These are phyloP conservation scores for Epirrhoe tristata DNA, from an alignment of 2,888 invertebrate genomes.

Conservation along the genomic window DNA sequence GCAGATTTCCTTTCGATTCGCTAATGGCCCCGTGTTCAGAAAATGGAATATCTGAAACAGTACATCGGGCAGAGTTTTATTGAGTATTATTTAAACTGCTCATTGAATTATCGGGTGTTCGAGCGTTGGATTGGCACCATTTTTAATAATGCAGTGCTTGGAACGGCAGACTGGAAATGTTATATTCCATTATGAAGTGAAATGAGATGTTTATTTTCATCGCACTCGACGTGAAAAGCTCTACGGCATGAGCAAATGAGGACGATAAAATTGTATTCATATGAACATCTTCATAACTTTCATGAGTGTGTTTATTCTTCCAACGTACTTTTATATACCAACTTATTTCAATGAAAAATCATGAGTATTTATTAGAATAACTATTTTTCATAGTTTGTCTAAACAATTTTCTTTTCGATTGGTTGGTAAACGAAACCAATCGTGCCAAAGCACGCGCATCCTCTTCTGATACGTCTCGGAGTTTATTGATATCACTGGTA, in stretches of 20 bases:
- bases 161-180: conserved; percentile 57
- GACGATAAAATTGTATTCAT: conserved; percentile 53
- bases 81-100: conserved; percentile 66
- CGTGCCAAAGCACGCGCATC: conserved; percentile 63
- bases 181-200: conserved; percentile 69
- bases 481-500: conserved; percentile 68
- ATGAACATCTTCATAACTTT: conserved; percentile 12
- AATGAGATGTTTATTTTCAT: conserved; percentile 74
- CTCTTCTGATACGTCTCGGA: conserved; percentile 57
- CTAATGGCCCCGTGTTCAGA: conserved; percentile 67
- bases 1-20: conserved; percentile 66
- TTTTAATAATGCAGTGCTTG: conserved; percentile 57
- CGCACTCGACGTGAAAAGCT: conserved; percentile 60
- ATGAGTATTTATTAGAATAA: neutral
- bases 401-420: conserved; percentile 49
- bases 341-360: neutral
- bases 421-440: conserved; percentile 65
- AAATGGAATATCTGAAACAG: conserved; percentile 69
- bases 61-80: conserved; percentile 60
- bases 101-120: conserved; percentile 59
- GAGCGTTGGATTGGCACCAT: conserved; percentile 50
- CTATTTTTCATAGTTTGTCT: neutral
- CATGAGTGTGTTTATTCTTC: conserved; percentile 10
- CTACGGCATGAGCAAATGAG: conserved; percentile 50
- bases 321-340: neutral